phyloP scores from a whole-genome alignment of 2,888 invertebrate genomes.

The Megalurothrips usitatus region DNA sequence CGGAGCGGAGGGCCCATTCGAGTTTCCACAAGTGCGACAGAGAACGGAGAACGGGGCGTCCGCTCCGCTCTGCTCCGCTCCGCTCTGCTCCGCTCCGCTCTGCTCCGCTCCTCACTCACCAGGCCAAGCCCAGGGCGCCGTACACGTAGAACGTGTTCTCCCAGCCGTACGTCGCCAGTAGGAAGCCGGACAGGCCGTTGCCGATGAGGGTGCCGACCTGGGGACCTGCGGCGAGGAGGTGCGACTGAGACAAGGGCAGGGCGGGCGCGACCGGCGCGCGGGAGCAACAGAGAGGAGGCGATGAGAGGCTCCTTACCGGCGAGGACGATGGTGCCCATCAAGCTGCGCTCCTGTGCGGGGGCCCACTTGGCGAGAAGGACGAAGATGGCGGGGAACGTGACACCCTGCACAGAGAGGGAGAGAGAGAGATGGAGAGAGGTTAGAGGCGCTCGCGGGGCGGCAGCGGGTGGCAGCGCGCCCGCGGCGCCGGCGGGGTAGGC shows the following conservation, averaged over 20 bases:
- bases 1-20: no score
- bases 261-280: no score
- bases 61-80: no score
- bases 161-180: constrained; percentile 52
- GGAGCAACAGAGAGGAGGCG: no score
- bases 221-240: constrained; percentile 40
- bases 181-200: constrained; percentile 50
- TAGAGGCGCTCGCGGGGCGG: no score
- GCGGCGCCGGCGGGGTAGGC: neutral
- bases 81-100: no score
- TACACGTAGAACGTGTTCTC: constrained; percentile 56
- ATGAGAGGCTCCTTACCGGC: constrained; percentile 39
- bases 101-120: constrained; percentile 47
- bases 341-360: constrained; percentile 44
- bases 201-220: constrained; percentile 55
- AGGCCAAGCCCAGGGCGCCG: constrained; percentile 52
- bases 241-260: no score
- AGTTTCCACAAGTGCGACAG: neutral
- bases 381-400: constrained; percentile 48
- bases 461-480: neutral
- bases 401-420: constrained; percentile 40
- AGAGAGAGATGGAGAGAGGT: no score
- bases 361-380: constrained; percentile 46
- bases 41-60: neutral
- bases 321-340: constrained; percentile 44